Base-by-base conservation (phyloP, 2,797 vertebrate genomes). In the Myiotriccus ornatus region DNA sequence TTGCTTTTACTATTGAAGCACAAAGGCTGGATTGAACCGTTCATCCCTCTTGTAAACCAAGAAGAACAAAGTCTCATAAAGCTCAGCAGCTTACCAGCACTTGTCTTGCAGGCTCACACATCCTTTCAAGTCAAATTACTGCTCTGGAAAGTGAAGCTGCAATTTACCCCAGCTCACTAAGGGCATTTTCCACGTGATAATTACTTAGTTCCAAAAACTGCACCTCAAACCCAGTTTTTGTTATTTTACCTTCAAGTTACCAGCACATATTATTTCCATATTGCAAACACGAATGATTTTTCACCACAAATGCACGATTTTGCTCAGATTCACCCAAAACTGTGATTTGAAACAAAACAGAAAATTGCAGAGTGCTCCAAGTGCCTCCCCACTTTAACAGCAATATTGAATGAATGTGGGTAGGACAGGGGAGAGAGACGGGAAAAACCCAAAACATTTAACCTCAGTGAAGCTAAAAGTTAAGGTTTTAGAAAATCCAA, bases 1-100 rank as follows among this genome's bases (percentile, higher is more conserved):
- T 95, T 93, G 80, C 67, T 89, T 91, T 95, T 74, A 56, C 55
- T 92, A 53, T 82, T 76, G 82, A 90, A 88, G 55, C 69, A 73
- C 53, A 76, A 82, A 95, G 70, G 24, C 27, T 76, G 59, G 59
- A 90, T 75, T 79, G 67, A 93, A 74, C 63, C 63, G 12, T 46
- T 89, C 70, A 79, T 89, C 41, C 47, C 67, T 57, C 53, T 53
- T 90, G 87, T 86, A 92, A 94, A 91, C 71, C 60, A 41, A 67
- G 55, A 88, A 49, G n/a, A 93, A 49, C 63, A 74, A 81, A 75
- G 14, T 43, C 59, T 27, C 19, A 6, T 62, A 52, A 60, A 90
- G 59, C 59, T 93, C 65, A 76, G 30, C 28, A 91, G 25, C 63
- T 91, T 90, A 69, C 37, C 25, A 30, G 22, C 44, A 41, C 68